Conservation (phyloP, 2,888 invertebrate genomes). For the Leptodirus hochenwartii region DNA sequence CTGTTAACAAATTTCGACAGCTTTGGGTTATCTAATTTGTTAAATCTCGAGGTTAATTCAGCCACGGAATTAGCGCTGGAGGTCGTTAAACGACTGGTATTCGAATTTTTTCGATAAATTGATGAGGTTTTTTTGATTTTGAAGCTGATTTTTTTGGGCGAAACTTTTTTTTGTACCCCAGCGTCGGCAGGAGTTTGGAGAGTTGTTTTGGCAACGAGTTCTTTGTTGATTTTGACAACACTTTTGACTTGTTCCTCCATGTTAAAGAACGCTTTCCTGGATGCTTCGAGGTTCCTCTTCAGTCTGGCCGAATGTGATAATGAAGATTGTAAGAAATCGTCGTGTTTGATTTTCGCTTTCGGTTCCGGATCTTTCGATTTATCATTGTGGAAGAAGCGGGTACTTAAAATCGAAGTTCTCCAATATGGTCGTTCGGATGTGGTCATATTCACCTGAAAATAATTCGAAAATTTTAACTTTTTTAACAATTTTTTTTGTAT, state of each 20-base stretch:
- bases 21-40: slow-evolving; percentile 28
- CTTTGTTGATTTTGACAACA: too few relatives aligned
- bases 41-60: slow-evolving; percentile 49
- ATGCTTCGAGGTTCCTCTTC: slow-evolving; percentile 16
- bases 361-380: too few relatives aligned
- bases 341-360: too few relatives aligned
- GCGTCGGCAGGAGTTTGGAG: neutral
- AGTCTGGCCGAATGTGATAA: slow-evolving; percentile 11
- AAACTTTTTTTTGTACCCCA: slow-evolving; percentile 18
- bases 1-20: slow-evolving; percentile 3
- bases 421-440: too few relatives aligned
- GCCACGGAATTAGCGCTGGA: slow-evolving; percentile 41
- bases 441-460: too few relatives aligned
- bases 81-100: slow-evolving; percentile 26
- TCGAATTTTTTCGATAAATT: slow-evolving; percentile 28
- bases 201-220: too few relatives aligned
- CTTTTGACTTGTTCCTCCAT: too few relatives aligned
- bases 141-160: slow-evolving; percentile 39
- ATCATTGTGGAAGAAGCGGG: too few relatives aligned
- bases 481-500: too few relatives aligned
- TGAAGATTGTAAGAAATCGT: slow-evolving; percentile 3
- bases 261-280: slow-evolving; percentile 19
- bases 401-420: too few relatives aligned
- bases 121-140: slow-evolving; percentile 35
- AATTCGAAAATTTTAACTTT: too few relatives aligned